Base-by-base conservation (phyloP, 2,113 vertebrate genomes). In the Toxostoma redivivum region DNA sequence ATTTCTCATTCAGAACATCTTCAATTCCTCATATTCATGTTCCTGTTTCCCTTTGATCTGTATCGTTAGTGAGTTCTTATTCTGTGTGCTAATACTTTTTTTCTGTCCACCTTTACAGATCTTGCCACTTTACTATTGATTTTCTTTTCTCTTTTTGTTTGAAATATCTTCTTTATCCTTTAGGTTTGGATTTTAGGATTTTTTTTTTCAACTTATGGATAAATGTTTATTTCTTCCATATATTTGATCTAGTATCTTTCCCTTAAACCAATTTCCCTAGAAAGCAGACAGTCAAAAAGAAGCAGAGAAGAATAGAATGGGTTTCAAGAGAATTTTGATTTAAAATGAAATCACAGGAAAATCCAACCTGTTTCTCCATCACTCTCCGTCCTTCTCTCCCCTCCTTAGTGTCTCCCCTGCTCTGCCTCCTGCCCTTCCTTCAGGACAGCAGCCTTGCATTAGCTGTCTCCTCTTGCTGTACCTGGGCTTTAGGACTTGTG, bases 11-110 rank as follows among this genome's bases (percentile, higher is more conserved):
- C 79, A 73, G 79, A 88, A 22, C 79, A 88, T 40, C 66, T 83
- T 62, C 74, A 76, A 0, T 47, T 47, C 47, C 42, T 72, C 17
- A 15, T 69, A 56, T 70, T 69, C 20, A 1, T 53, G 54, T 53
- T 85, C n/a, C 57, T 82, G 12, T 76, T 88, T 60, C 67, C 27
- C 70, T 97, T 95, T 93, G 90, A 92, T 95, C 50, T 83, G 20
- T 48, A 35, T 88, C 81, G 58, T 95, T 90, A 95, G 42, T 42
- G 70, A 83, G 50, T 72, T 88, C 45, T 94, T 92, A 64, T 60
- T 85, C 53, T 37, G 18, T 62, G 27, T 79, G 67, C 65, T 92
- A 66, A 45, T 53, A 37, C 33, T 48, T 85, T 62, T 62, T 33
- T 5, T 8, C 11, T 11, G 11, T 23, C 8, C 7, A 20, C 28